Percentiles rank a stretch among this genome's conserved stretches.
Conservation (phyloP, 2,113 vertebrate species). For the Solenodon paradoxus region DNA sequence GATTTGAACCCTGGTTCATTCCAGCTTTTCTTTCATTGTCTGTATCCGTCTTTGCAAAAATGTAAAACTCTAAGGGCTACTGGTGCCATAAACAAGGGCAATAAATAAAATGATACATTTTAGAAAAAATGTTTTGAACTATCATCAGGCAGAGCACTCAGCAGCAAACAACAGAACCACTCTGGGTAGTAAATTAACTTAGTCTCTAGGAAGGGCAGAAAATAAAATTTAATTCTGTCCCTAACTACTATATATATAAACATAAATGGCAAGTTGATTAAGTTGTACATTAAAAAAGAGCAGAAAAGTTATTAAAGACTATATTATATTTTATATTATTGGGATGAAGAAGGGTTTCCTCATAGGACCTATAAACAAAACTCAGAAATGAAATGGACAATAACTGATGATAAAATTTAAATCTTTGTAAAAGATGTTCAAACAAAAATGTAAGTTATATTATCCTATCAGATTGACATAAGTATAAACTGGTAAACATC, state of each 20-base stretch:
- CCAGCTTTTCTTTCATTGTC: neutral
- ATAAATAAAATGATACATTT: neutral
- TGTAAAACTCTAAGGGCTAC: neutral
- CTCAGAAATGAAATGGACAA: neutral
- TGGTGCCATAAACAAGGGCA: neutral
- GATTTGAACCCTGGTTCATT: neutral
- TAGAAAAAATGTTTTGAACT: neutral
- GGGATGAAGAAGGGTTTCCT: neutral
- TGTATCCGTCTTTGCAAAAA: neutral
- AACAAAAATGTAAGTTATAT: neutral
- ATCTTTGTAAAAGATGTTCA: neutral
- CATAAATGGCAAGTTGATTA: neutral
- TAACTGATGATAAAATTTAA: neutral
- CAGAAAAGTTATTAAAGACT: neutral
- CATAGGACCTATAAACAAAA: neutral
- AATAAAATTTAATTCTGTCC: neutral
- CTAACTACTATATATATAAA: neutral
- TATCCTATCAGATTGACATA: neutral
- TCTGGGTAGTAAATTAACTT: neutral
- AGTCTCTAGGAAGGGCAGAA: neutral
- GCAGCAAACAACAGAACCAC: neutral
- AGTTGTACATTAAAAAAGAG: neutral
- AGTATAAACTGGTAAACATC: neutral
- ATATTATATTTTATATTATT: neutral
- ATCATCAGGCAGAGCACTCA: neutral